Conservation (phyloP, 2,113 vertebrate genomes). For the Acanthisitta chloris region DNA sequence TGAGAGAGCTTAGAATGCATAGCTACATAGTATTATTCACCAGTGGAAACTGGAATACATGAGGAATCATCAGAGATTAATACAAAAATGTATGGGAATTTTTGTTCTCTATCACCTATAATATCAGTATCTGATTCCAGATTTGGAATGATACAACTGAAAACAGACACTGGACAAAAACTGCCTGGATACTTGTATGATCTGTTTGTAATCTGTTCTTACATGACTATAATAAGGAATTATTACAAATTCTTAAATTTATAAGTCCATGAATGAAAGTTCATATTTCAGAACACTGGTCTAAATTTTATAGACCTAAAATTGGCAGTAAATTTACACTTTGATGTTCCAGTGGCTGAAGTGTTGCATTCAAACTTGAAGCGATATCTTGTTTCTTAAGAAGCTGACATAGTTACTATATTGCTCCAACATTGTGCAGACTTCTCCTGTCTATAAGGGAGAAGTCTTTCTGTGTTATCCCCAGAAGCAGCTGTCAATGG, state of each 20-base stretch:
- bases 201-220: background rate
- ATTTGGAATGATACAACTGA: background rate
- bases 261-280: background rate
- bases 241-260: background rate
- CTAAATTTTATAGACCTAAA: background rate
- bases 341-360: background rate
- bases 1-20: background rate
- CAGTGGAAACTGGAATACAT: background rate
- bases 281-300: background rate
- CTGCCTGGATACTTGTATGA: background rate
- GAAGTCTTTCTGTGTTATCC: background rate
- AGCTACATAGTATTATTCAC: background rate
- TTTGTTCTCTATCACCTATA: background rate
- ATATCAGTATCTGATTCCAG: background rate
- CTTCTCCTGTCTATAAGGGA: background rate
- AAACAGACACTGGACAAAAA: background rate
- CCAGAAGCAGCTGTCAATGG: background rate
- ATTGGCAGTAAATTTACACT: background rate
- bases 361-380: background rate
- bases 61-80: background rate
- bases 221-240: background rate
- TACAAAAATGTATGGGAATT: background rate
- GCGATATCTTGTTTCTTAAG: background rate
- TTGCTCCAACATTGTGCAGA: background rate
- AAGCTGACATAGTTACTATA: background rate